A percentile compares a stretch with the other conserved stretches of the same genome.
Conservation (phyloP, 2,113 vertebrate genomes). For the Cercopithecus mona region DNA sequence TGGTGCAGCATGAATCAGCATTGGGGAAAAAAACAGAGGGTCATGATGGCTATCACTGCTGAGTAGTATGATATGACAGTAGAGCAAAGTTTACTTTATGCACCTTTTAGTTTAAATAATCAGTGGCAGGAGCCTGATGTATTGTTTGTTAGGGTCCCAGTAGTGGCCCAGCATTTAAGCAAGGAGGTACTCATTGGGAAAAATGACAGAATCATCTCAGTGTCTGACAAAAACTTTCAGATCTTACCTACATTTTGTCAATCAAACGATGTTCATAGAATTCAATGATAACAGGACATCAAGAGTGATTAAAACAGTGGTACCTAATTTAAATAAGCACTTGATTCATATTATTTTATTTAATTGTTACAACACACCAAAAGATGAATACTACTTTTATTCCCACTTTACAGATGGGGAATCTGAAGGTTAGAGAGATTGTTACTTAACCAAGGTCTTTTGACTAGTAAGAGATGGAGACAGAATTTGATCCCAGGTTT, state of each 20-base stretch:
- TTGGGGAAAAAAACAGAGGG: background rate
- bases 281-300: background rate
- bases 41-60: background rate
- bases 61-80: background rate
- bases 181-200: background rate
- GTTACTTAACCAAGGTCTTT: background rate
- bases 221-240: background rate
- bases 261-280: background rate
- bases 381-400: background rate
- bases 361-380: background rate
- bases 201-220: background rate
- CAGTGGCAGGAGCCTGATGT: background rate
- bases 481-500: background rate
- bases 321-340: background rate
- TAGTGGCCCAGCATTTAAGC: background rate
- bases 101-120: background rate
- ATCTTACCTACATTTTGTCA: background rate
- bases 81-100: background rate
- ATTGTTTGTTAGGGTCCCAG: background rate
- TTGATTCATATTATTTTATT: background rate
- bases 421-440: background rate
- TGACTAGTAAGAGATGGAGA: background rate
- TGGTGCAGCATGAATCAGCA: background rate
- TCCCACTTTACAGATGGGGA: background rate
- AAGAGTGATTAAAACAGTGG: slow-evolving; percentile 6